Base-by-base conservation (phyloP, 35 echinoderm and acorn worm species). In the Heliocidaris erythrogramma region DNA sequence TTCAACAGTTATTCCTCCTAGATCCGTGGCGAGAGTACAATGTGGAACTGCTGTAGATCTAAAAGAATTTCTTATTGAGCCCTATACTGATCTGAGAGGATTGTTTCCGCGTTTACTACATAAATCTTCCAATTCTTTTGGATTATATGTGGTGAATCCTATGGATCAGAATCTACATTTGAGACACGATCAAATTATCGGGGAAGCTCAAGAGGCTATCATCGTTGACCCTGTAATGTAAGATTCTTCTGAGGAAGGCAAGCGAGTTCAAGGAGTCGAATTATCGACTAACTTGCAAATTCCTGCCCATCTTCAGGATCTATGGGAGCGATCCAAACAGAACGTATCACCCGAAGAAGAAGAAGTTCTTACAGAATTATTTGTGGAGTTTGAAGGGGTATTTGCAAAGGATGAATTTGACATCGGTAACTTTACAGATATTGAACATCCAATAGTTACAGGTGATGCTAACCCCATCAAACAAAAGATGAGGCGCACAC, bases 321-420 rank as follows among this genome's bases (percentile, higher is more conserved):
- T n/a, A n/a, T n/a, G n/a, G n/a, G n/a, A n/a, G n/a, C n/a, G n/a
- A n/a, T n/a, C n/a, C n/a, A n/a, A n/a, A n/a, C n/a, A n/a, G n/a
- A n/a, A n/a, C n/a, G n/a, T n/a, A n/a, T n/a, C n/a, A n/a, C n/a
- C n/a, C n/a, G n/a, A 95, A 14, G 24, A 95, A 32, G 48, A 65
- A 4, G 21, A 90, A 24, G 49, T 85, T 2, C 12, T 95, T 14
- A 94, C 52, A 30, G 93, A 96, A 49, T 42, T 69, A 69, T 21
- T 69, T 3, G 27, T 69, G 27, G 61, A 69, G 7, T 69, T 24
- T 69, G 12, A 27, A 24, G 17, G 27, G 24, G 61, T 69, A 24
- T 69, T 69, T 69, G 61, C 61, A 69, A 69, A 69, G 17, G 24
- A 18, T 24, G 61, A 69, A 5, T 69, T 69, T 69, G 61, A 69